Evolutionary conservation across 2,888 invertebrate species (phyloP).

Genomic region (Steromphala cineraria): DNA sequence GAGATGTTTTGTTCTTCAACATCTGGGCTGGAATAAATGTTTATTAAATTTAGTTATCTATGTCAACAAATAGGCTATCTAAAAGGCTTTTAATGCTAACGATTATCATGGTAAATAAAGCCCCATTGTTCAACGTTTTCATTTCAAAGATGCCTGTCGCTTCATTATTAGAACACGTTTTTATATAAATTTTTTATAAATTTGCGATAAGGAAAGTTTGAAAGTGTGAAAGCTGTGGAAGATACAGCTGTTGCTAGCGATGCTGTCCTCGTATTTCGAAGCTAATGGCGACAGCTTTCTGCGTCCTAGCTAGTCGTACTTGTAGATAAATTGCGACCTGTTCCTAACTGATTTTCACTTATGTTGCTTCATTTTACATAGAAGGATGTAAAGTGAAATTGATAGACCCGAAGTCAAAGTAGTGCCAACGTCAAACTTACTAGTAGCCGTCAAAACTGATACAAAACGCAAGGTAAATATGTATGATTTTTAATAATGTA

Average conservation of each 20-base stretch:
- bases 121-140: no score
- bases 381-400: neutral
- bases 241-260: neutral
- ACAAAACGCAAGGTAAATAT: no score
- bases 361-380: neutral
- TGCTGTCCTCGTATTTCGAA: conserved; percentile 8
- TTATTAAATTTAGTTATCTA: neutral
- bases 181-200: neutral
- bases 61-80: no score
- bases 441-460: no score
- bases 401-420: no score
- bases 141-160: no score
- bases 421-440: no score
- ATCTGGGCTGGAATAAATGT: neutral
- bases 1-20: neutral
- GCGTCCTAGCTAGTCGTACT: neutral
- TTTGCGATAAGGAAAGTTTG: neutral
- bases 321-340: conserved; percentile 10
- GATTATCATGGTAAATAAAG: no score
- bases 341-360: neutral
- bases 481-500: no score
- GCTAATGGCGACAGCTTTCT: conserved; percentile 4
- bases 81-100: no score
- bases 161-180: neutral
- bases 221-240: neutral